These are phyloP conservation scores for Rhinoptilus africanus DNA, from an alignment of 2,113 vertebrate species.

Conservation along the genomic window DNA sequence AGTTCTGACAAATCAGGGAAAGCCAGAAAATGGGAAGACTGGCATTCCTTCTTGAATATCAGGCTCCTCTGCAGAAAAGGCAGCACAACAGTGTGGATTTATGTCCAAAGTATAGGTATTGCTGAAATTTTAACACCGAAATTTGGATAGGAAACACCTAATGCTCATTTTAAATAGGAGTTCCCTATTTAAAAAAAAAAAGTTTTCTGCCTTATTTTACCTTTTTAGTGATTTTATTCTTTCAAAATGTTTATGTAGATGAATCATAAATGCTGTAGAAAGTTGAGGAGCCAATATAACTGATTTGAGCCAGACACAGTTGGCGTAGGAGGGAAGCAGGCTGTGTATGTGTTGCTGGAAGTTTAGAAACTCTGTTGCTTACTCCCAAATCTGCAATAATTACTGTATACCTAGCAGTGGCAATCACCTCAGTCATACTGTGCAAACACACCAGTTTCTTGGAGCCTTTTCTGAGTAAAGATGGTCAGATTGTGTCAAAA, in stretches of 20 bases:
- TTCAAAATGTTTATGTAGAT: not conserved
- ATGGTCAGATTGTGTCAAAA: constrained; percentile 24
- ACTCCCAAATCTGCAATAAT: not conserved
- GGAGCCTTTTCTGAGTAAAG: constrained; percentile 4
- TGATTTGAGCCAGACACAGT: not conserved
- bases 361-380: not conserved
- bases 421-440: not conserved
- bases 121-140: not conserved
- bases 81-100: not conserved
- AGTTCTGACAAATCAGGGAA: not conserved
- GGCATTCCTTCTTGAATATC: not conserved
- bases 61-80: not conserved
- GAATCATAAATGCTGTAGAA: not conserved
- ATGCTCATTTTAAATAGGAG: not conserved
- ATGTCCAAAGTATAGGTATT: not conserved
- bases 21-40: not conserved
- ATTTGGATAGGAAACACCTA: not conserved
- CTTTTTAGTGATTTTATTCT: not conserved
- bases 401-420: not conserved
- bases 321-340: not conserved
- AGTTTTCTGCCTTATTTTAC: not conserved
- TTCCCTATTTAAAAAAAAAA: not conserved
- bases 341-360: not conserved
- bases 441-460: not conserved
- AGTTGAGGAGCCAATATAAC: not conserved